Evolutionary conservation across 2,797 vertebrate species (phyloP), one percentile per base, ranked within the genome.

Genomic region (Amblyopsis hoosieri): DNA sequence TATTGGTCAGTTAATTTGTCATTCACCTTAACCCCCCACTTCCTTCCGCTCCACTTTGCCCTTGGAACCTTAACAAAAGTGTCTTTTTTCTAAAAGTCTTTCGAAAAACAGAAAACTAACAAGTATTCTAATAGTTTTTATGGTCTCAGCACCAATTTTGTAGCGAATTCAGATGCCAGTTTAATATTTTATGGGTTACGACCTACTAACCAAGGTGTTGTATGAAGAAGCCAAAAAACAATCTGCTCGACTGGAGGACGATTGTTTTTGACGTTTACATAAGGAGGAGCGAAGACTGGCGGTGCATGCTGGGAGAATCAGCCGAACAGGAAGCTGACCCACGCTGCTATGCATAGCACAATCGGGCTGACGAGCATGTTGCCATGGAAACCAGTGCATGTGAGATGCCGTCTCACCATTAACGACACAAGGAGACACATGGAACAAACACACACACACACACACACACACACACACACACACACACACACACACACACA

Each of bases 71-170:
- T 84, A 86, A 87, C 82, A 64, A 62, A 92, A 90, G 89, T 92
- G 89, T 91, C 89, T 93, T 92, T 89, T 92, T 92, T 90, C 88
- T 71, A 83, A 79, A 75, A 68, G 66, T 85, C 82, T 92, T 91
- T 91, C 78, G 87, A 91, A 81, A 78, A 69, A 1, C 14, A 64
- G 31, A 69, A 58, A 57, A 75, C 68, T 12, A 14, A 64, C 31
- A 64, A 29, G 4, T 45, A 45, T 23, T 55, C 15, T 71, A 65
- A 72, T 53, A 1, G 14, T 92, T 92, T 93, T 75, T 93, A 93
- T 81, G 79, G 76, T 80, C 47, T 57, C 82, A 53, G 61, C 72
- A 71, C 71, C 76, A 82, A 88, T 89, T 92, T 91, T 91, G 80
- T 90, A 88, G 82, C 72, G 75, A 74, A 77, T 81, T 89, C 64